Conservation (phyloP, 2,888 invertebrate genomes). For the Nomada ferruginata region DNA sequence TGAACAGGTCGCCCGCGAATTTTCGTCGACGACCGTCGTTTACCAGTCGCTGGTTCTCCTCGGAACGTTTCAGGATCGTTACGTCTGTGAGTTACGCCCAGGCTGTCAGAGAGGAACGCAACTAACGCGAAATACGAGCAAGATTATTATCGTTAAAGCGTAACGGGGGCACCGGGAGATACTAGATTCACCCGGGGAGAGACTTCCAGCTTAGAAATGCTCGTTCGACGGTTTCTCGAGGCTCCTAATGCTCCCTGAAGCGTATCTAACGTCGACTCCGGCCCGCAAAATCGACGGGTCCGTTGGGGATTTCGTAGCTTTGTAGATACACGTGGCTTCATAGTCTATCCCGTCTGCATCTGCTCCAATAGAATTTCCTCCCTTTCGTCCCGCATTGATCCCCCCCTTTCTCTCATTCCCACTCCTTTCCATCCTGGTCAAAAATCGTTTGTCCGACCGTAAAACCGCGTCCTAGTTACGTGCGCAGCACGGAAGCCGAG, state of each 20-base stretch:
- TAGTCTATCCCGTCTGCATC: constrained; percentile 49
- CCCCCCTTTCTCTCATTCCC: neutral
- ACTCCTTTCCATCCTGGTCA: neutral
- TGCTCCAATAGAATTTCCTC: constrained; percentile 58
- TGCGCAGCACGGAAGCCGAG: constrained; percentile 27
- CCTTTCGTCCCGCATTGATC: constrained; percentile 8
- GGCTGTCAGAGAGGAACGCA: constrained; percentile 25
- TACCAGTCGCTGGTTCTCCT: too few relatives aligned
- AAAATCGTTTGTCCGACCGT: constrained; percentile 49
- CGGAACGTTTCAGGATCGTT: constrained; percentile 19
- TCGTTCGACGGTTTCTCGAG: constrained; percentile 64
- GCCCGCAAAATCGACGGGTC: constrained; percentile 65
- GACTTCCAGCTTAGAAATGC: constrained; percentile 60
- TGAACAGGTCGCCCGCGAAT: neutral
- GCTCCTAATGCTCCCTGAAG: constrained; percentile 67
- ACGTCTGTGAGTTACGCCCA: constrained; percentile 32
- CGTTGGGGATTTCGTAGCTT: constrained; percentile 62
- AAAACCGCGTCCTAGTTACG: constrained; percentile 44
- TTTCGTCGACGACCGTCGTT: neutral
- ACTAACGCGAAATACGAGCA: constrained; percentile 45
- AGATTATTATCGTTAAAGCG: constrained; percentile 65
- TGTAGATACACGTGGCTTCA: constrained; percentile 34
- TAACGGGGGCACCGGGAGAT: constrained; percentile 60
- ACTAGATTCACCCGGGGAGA: constrained; percentile 48
- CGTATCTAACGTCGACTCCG: constrained; percentile 68